Evolutionary conservation across 2,888 invertebrate genomes (phyloP).

Genomic region (Plagodis pulveraria): DNA sequence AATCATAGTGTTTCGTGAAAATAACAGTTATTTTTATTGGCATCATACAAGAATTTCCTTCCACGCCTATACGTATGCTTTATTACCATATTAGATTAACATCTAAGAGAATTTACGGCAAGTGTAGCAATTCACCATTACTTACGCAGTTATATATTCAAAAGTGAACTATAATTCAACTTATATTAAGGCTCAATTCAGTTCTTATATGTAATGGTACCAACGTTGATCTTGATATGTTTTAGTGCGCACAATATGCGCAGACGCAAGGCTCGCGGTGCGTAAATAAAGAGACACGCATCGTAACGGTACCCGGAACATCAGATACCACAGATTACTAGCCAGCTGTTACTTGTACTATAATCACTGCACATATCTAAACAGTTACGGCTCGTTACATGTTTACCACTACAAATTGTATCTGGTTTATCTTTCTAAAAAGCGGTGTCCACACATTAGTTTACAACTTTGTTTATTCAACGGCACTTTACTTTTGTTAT

Average conservation of each 20-base stretch:
- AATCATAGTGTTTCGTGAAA: too few species aligned
- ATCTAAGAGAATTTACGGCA: slow-evolving; percentile 15
- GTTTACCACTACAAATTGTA: slow-evolving; percentile 14
- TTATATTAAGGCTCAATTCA: slow-evolving; percentile 1
- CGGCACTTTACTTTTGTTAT: slow-evolving; percentile 7
- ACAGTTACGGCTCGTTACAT: slow-evolving; percentile 19
- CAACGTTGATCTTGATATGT: slow-evolving; percentile 25
- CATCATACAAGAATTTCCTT: slow-evolving; percentile 2
- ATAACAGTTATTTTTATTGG: background rate
- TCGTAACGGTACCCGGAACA: slow-evolving; percentile 39
- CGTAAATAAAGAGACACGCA: slow-evolving; percentile 50
- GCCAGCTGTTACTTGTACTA: slow-evolving; percentile 11
- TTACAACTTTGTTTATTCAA: slow-evolving; percentile 6
- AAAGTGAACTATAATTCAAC: slow-evolving; percentile 13
- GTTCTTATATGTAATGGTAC: slow-evolving; percentile 1
- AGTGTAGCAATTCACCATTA: slow-evolving; percentile 14
- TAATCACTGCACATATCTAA: slow-evolving; percentile 19
- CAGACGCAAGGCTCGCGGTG: slow-evolving; percentile 35
- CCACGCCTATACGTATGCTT: slow-evolving; percentile 1
- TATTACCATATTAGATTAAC: slow-evolving; percentile 19
- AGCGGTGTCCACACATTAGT: slow-evolving; percentile 2
- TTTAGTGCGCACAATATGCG: slow-evolving; percentile 31
- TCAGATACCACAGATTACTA: slow-evolving; percentile 31
- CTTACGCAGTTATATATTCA: background rate
- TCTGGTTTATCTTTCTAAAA: slow-evolving; percentile 6